phyloP scores from a whole-genome alignment of 2,113 vertebrate genomes.

The Labeo rohita region DNA sequence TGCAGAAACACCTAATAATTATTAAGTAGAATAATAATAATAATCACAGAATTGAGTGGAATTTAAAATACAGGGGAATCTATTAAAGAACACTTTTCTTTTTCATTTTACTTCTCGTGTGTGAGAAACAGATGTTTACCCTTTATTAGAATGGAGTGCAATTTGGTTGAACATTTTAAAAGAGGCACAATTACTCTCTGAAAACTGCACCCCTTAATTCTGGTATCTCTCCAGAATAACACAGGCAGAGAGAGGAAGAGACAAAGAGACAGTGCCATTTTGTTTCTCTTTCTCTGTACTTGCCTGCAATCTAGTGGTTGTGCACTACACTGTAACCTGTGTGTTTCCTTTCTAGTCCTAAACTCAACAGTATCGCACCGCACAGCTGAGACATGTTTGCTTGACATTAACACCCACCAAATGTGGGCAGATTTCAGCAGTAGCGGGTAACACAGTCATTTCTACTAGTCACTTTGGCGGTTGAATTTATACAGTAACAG shows the following conservation, averaged over 20 bases:
- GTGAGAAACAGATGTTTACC: background rate
- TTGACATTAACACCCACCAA: too few relatives aligned
- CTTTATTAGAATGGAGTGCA: background rate
- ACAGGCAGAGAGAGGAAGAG: background rate
- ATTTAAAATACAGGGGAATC: background rate
- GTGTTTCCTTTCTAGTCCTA: background rate
- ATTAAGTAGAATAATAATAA: background rate
- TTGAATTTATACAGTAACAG: too few relatives aligned
- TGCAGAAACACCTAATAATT: background rate
- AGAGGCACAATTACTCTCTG: background rate
- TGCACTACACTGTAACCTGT: background rate
- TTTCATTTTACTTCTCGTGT: background rate
- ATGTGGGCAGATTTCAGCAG: too few relatives aligned
- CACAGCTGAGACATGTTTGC: background rate
- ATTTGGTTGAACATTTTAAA: conserved; percentile 2
- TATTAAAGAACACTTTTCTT: background rate
- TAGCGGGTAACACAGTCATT: too few relatives aligned
- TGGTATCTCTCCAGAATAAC: background rate
- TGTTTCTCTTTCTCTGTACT: conserved; percentile 18
- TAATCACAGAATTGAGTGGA: background rate
- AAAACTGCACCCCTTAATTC: background rate
- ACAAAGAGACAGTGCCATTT: conserved; percentile 29
- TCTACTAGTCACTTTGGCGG: too few relatives aligned
- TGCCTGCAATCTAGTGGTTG: background rate
- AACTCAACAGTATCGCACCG: background rate